These are phyloP conservation scores for Tribolium freemani DNA, from an alignment of 2,888 invertebrate species.

Conservation along the genomic window DNA sequence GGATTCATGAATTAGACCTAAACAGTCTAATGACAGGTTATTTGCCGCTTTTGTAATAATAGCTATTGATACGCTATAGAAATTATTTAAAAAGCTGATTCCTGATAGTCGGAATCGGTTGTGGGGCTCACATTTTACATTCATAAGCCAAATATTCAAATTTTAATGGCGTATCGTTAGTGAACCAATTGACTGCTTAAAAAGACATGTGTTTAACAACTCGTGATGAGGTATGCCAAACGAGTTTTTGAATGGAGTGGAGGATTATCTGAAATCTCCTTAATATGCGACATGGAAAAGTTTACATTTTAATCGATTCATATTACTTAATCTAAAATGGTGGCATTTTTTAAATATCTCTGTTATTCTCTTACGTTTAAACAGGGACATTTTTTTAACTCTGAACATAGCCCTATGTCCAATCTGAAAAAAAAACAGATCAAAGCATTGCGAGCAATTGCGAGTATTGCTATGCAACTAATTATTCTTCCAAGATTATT, in stretches of 20 bases:
- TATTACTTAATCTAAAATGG: no score
- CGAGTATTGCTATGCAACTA: no score
- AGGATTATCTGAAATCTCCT: not conserved
- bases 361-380: no score
- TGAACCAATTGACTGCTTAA: not conserved
- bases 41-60: constrained; percentile 51
- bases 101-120: constrained; percentile 15
- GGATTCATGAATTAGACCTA: constrained; percentile 29
- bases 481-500: no score
- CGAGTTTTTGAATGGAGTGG: not conserved
- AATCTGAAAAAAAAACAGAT: no score
- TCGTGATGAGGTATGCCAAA: not conserved
- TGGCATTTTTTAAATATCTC: no score
- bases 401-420: no score
- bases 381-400: no score
- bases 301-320: not conserved
- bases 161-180: not conserved
- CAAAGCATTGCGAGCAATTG: no score
- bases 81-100: constrained; percentile 43
- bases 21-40: constrained; percentile 51
- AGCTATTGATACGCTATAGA: constrained; percentile 49
- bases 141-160: constrained; percentile 19
- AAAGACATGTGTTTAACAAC: not conserved
- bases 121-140: constrained; percentile 1
- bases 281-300: not conserved